These are phyloP conservation scores for Chunga burmeisteri DNA, from an alignment of 2,113 vertebrate species.

Conservation along the genomic window DNA sequence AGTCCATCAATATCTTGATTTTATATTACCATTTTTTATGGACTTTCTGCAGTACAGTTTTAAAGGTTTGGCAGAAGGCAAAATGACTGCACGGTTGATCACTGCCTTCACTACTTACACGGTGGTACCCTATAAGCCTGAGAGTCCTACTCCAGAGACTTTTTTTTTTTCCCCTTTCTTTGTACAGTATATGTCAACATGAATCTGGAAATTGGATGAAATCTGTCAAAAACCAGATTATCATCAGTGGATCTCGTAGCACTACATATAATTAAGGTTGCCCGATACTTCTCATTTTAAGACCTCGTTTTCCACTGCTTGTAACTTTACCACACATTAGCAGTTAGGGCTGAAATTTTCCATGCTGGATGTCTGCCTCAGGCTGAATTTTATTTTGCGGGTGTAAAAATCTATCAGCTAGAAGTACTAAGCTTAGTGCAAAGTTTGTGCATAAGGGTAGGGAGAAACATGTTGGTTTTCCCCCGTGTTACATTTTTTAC, in stretches of 20 bases:
- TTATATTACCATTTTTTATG: neutral
- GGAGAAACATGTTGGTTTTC: conserved; percentile 62
- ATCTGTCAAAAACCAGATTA: conserved; percentile 28
- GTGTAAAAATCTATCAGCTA: conserved; percentile 48
- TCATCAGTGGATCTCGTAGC: neutral
- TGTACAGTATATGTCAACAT: neutral
- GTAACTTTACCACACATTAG: conserved; percentile 55
- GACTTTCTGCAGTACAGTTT: neutral
- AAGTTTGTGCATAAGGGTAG: conserved; percentile 57
- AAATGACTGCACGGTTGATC: neutral
- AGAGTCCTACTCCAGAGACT: neutral
- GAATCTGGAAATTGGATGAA: conserved; percentile 34
- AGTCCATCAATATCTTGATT: neutral
- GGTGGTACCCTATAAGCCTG: neutral
- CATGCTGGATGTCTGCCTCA: conserved; percentile 55
- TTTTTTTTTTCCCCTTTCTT: neutral
- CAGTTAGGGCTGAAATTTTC: conserved; percentile 59
- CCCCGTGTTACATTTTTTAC: conserved; percentile 44
- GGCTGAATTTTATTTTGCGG: conserved; percentile 59
- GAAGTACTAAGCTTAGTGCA: conserved; percentile 12
- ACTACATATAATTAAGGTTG: conserved; percentile 31
- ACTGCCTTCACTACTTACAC: neutral
- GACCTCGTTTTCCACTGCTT: conserved; percentile 40
- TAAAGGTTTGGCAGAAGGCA: conserved; percentile 5
- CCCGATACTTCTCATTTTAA: conserved; percentile 53